These are phyloP conservation scores for Sinotaia quadrata DNA, from an alignment of 2,888 invertebrate genomes.

Conservation along the genomic window DNA sequence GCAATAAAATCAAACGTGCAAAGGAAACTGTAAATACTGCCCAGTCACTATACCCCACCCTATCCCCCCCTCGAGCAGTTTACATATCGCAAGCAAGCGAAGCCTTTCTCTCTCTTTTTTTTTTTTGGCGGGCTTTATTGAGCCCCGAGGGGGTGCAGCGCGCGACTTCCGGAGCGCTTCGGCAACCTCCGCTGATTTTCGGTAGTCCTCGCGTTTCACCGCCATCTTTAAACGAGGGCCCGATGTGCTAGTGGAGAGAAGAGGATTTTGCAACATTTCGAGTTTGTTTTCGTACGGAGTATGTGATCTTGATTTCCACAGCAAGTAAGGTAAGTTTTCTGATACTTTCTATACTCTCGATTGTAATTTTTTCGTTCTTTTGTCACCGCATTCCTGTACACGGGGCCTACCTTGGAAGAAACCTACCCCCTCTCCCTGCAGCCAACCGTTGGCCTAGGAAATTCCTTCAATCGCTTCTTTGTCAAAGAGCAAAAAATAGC, in stretches of 20 bases:
- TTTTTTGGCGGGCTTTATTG: too few species aligned
- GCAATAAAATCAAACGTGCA: too few species aligned
- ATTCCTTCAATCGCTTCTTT: conserved; percentile 38
- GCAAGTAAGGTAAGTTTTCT: conserved; percentile 33
- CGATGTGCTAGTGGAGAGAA: conserved; percentile 28
- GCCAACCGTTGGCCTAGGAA: conserved; percentile 26
- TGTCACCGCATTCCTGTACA: conserved; percentile 32
- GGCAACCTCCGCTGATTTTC: conserved; percentile 29
- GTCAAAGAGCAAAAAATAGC: conserved; percentile 29
- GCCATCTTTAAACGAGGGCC: conserved; percentile 40
- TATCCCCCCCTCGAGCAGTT: too few species aligned
- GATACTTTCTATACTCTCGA: conserved; percentile 11
- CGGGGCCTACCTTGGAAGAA: conserved; percentile 5
- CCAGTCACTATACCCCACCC: too few species aligned
- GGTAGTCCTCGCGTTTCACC: conserved; percentile 39
- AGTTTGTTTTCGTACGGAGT: conserved; percentile 38
- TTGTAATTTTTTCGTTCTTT: not conserved
- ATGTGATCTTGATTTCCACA: conserved; percentile 35
- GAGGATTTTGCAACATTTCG: conserved; percentile 34
- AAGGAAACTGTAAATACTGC: too few species aligned
- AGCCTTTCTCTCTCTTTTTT: too few species aligned
- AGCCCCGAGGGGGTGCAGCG: conserved; percentile 28
- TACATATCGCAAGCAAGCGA: too few species aligned
- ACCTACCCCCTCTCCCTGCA: conserved; percentile 1
- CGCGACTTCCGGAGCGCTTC: conserved; percentile 33